Conservation (phyloP, 2,888 invertebrate genomes). For the Macaria notata region DNA sequence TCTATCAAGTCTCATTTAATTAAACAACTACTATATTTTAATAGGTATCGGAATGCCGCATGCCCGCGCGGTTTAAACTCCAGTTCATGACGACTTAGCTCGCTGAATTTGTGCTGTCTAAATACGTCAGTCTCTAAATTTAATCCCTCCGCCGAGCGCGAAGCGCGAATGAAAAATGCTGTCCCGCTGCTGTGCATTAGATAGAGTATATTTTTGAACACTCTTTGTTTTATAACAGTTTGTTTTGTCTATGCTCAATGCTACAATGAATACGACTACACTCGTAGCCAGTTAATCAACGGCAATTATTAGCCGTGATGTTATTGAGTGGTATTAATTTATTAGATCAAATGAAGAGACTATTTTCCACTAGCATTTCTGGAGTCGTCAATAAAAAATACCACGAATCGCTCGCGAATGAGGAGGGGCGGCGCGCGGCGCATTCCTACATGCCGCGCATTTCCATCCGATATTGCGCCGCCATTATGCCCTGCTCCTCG, state of each 20-base stretch:
- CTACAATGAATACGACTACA: constrained; percentile 20
- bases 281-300: constrained; percentile 18
- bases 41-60: constrained; percentile 1
- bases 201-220: constrained; percentile 65
- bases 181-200: constrained; percentile 69
- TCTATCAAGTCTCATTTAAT: constrained; percentile 4
- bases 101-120: constrained; percentile 59
- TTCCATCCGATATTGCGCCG: constrained; percentile 83
- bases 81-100: constrained; percentile 25
- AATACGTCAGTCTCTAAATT: constrained; percentile 69
- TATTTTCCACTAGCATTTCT: constrained; percentile 66
- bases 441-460: constrained; percentile 83
- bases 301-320: constrained; percentile 23
- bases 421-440: constrained; percentile 76
- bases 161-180: constrained; percentile 64
- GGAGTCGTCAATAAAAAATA: constrained; percentile 81
- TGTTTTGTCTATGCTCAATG: constrained; percentile 28
- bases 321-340: constrained; percentile 38
- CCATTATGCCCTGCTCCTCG: constrained; percentile 77
- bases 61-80: constrained; percentile 9
- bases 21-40: neutral
- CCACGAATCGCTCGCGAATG: constrained; percentile 78
- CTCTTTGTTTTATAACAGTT: constrained; percentile 25
- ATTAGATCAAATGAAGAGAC: constrained; percentile 46
- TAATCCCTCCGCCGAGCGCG: constrained; percentile 61